These are phyloP conservation scores for Lithophane ornitopus DNA, from an alignment of 2,888 invertebrate species.

Conservation along the genomic window DNA sequence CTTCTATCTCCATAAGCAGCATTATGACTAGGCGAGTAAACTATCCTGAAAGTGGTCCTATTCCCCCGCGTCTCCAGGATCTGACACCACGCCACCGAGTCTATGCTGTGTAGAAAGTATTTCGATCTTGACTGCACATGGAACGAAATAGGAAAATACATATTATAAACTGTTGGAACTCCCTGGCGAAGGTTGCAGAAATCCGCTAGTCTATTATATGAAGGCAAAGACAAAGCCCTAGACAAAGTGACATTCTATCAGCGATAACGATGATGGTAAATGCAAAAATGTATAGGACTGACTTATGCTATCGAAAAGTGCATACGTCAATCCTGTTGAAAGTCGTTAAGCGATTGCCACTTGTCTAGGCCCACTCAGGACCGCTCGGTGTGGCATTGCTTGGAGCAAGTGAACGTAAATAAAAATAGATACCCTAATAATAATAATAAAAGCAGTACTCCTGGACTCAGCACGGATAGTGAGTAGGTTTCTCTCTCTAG, in stretches of 20 bases:
- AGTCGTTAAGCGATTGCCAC: no score
- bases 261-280: no score
- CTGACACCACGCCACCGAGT: conserved; percentile 96
- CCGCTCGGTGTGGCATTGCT: background rate
- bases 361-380: no score
- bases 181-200: background rate
- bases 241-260: no score
- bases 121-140: conserved; percentile 91
- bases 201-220: background rate
- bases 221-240: no score
- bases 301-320: no score
- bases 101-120: conserved; percentile 96
- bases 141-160: conserved; percentile 40
- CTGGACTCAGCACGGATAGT: no score
- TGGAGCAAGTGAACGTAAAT: background rate
- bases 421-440: background rate
- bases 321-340: no score
- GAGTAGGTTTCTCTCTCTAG: no score
- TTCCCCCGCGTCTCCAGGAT: conserved; percentile 94
- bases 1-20: conserved; percentile 76
- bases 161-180: background rate
- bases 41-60: conserved; percentile 94
- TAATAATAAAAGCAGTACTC: no score
- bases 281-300: no score
- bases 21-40: conserved; percentile 90